These are phyloP conservation scores for Ailurus styani DNA, from an alignment of 2,113 vertebrate species.

Conservation along the genomic window DNA sequence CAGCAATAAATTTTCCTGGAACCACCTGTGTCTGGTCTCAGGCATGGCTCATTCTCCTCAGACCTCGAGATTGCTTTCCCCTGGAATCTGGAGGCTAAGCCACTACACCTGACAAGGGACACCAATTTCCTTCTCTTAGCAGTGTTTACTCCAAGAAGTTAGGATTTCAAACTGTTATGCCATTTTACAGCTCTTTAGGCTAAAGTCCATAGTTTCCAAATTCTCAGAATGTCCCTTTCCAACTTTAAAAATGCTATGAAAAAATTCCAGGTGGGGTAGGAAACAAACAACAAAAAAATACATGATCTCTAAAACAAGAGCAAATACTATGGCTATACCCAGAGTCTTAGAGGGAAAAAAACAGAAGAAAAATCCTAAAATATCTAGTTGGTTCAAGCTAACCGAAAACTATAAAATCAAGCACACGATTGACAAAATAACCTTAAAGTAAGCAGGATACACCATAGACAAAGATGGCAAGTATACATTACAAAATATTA, in stretches of 20 bases:
- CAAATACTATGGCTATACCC: not conserved
- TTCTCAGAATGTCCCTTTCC: not conserved
- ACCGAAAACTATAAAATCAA: conserved; percentile 11
- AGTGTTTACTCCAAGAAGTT: not conserved
- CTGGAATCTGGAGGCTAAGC: not conserved
- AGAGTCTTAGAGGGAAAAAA: not conserved
- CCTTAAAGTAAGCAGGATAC: not conserved
- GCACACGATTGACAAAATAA: not conserved
- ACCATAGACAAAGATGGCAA: not conserved
- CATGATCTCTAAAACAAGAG: not conserved
- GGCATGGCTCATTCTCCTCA: not conserved
- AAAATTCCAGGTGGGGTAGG: not conserved
- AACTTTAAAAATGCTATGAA: not conserved
- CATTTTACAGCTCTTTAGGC: not conserved
- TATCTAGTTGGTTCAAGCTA: not conserved
- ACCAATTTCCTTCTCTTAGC: not conserved
- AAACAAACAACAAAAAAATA: not conserved
- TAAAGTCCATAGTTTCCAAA: not conserved
- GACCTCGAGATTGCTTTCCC: not conserved
- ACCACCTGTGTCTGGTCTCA: not conserved
- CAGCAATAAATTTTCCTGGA: not conserved
- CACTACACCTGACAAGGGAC: not conserved
- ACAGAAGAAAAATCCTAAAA: not conserved
- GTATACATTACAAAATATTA: not conserved
- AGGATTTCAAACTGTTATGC: not conserved